phyloP scores from a whole-genome alignment of 64 coral and sea anemone species.

The Catalaphyllia jardinei region DNA sequence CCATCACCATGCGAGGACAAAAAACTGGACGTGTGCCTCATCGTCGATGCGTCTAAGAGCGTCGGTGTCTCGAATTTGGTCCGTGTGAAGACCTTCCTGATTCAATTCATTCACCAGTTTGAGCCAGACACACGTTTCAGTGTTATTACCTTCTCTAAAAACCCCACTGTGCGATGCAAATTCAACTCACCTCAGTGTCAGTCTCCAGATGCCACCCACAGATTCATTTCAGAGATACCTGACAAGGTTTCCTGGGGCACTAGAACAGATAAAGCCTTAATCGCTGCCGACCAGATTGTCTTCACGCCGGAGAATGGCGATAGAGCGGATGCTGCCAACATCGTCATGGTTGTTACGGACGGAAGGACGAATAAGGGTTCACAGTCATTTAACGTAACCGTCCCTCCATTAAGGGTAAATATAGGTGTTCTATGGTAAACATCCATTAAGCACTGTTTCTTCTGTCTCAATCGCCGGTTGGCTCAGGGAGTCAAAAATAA shows the following conservation, averaged over 20 bases:
- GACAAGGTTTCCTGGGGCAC: slow-evolving; percentile 2
- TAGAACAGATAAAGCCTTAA: background rate
- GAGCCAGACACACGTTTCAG: slow-evolving; percentile 9
- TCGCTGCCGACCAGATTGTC: slow-evolving; percentile 1
- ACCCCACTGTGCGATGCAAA: background rate
- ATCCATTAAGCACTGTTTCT: too few relatives aligned
- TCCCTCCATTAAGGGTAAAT: slow-evolving; percentile 15
- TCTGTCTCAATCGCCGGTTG: too few relatives aligned
- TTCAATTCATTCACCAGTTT: slow-evolving; percentile 21
- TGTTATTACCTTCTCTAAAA: background rate
- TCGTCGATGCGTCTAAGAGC: slow-evolving; percentile 9
- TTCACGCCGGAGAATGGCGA: slow-evolving; percentile 16
- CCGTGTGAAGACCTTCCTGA: slow-evolving; percentile 10
- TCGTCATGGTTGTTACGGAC: slow-evolving; percentile 17
- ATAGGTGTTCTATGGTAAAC: background rate
- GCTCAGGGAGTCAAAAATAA: too few relatives aligned
- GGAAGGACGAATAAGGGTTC: slow-evolving; percentile 17
- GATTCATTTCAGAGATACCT: background rate
- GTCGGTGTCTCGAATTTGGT: slow-evolving; percentile 1
- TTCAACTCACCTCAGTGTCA: background rate
- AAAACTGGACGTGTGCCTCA: slow-evolving; percentile 25
- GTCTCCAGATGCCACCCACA: background rate
- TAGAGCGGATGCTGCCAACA: background rate
- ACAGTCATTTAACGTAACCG: background rate
- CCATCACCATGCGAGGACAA: background rate